Evolutionary conservation across 2,113 vertebrate genomes (phyloP), one percentile per base, ranked within the genome.

Genomic region (Hyaena hyaena): DNA sequence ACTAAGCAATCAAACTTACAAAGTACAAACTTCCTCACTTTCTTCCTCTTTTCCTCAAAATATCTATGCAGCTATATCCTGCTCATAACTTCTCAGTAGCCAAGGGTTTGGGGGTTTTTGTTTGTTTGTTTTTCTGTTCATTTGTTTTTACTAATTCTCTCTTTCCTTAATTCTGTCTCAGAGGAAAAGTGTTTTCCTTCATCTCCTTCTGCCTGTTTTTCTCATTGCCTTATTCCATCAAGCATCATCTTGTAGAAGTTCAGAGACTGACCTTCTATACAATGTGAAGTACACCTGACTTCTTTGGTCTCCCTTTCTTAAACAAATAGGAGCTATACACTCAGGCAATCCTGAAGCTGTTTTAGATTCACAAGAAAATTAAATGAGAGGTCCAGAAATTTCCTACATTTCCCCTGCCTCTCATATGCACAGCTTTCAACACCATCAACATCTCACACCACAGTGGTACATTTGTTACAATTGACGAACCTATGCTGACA

Each of bases 1-100:
- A 39, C 21, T 76, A 43, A 86, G 61, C 88, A 91, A 97, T 91
- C 48, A 91, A 85, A 92, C 73, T 92, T 58, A 93, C 43, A 93
- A 58, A 68, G n/a, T 61, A 65, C 12, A 73, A 66, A 48, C n/a
- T 71, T 58, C 24, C 45, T 77, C 39, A 43, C 58, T 50, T 85
- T 87, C 81, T 66, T 94, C 63, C n/a, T 88, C 50, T 92, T 21
- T 58, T 85, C 65, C 65, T 93, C 63, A 83, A 71, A 43, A 24
- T 35, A 17, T 93, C 39, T 93, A 48, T 35, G 21, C 28, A 85
- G 24, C 43, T 8, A 21, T 55, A 82, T 3, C 15, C 12, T 93
- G 66, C 17, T 93, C n/a, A 66, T 23, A 88, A 55, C 33, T 76
- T 77, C 31, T 28, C 24, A 82, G 74, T 9, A 88, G 65, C 77